Base-by-base conservation (phyloP, 2,113 vertebrate genomes). In the Odocoileus hemionus region DNA sequence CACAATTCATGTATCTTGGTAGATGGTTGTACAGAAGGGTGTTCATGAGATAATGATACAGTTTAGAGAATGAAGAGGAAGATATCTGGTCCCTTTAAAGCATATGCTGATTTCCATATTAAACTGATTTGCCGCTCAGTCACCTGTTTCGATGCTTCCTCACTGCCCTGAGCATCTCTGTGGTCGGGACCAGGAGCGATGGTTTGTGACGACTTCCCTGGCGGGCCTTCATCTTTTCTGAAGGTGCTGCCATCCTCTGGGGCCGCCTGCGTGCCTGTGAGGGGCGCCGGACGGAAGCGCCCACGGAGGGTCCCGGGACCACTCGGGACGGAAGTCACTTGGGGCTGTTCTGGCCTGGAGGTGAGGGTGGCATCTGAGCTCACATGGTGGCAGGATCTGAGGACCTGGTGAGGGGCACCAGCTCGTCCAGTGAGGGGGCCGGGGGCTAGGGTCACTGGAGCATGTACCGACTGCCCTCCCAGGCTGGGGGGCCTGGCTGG, bases 391-490 rank as follows among this genome's bases (percentile, higher is more conserved):
- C 7, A 5, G 43, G 26, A 43, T 16, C 55, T 54, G 25, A 30
- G 82, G 82, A 21, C 4, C 7, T 3, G 23, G 61, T 3, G 36
- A 3, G 30, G 19, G 54, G 54, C 14, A 9, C 11, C 2, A 39
- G 39, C 57, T 11, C 17, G 5, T n/a, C 57, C 10, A 2, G 4
- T 19, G 30, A 10, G 2, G 16, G 21, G 15, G 25, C 7, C 0
- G 1, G 36, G 12, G 28, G 9, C 57, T 11, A 30, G 61, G 6
- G 11, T 43, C 2, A 1, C 19, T 6, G 30, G 23, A 17, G 45
- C 0, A 1, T 3, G 6, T 10, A 10, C 30, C 1, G 1, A 16
- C 2, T 2, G 1, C 5, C 7, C 2, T 23, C 13, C 7, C 1
- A 0, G 79, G 78, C 17, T 1, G 0, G 47, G 14, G 7, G n/a